Evolutionary conservation across 2,888 invertebrate genomes (phyloP).

Genomic region (Vanessa cardui): DNA sequence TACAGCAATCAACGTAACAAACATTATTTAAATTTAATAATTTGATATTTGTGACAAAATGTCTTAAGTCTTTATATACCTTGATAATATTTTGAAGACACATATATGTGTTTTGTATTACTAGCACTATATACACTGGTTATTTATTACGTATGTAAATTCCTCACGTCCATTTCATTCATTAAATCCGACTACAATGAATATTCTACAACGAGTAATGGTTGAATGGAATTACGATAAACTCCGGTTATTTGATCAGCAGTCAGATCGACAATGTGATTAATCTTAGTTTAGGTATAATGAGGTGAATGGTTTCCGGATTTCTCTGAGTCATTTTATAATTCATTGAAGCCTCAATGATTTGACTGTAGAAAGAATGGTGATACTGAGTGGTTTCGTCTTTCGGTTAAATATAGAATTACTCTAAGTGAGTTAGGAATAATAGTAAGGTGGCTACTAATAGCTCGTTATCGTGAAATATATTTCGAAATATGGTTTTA

Average conservation of each 20-base stretch:
- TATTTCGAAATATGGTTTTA: too few relatives aligned
- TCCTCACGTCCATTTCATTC: neutral
- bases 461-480: too few relatives aligned
- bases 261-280: constrained; percentile 2
- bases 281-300: constrained; percentile 16
- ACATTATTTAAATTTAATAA: too few relatives aligned
- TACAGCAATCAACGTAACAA: too few relatives aligned
- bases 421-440: neutral
- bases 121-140: neutral
- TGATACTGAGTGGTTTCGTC: neutral
- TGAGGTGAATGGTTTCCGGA: constrained; percentile 6
- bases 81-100: too few relatives aligned
- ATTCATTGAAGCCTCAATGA: neutral
- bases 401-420: neutral
- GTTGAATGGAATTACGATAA: constrained; percentile 1
- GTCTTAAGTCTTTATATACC: too few relatives aligned
- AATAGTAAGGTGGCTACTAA: neutral
- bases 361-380: neutral
- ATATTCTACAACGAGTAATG: neutral
- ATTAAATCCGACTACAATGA: neutral
- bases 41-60: too few relatives aligned
- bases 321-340: constrained; percentile 20
- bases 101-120: too few relatives aligned
- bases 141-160: neutral
- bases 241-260: constrained; percentile 3